Base-by-base conservation (phyloP, 2,797 vertebrate genomes). In the Urosaurus nigricauda region DNA sequence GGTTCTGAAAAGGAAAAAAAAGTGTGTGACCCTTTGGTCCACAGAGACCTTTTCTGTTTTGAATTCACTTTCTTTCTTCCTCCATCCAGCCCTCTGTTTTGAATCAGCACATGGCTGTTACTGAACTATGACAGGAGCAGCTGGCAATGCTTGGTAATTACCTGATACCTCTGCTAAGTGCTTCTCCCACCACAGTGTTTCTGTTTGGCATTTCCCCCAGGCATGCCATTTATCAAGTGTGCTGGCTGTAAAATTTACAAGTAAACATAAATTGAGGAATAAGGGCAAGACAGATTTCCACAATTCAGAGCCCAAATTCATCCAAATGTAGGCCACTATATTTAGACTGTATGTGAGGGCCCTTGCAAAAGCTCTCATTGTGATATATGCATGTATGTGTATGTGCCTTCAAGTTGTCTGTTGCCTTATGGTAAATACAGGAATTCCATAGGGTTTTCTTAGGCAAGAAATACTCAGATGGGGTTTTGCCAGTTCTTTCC, bases 31-130 rank as follows among this genome's bases (percentile, higher is more conserved):
- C 53, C 16, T 37, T 51, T 85, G 2, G 56, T 16, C 40, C 13
- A 79, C 86, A 21, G 32, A 51, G n/a, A 1, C 4, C 74, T 65
- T 79, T 78, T 68, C 83, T 4, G 56, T 35, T 93, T 91, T 86
- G 35, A 13, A 5, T 6, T 77, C 14, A 19, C 9, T 14, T 84
- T 71, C 43, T 77, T 91, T 90, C 74, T 13, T 8, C 58, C 24
- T 82, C 43, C 0, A 77, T 88, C 81, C 78, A 26, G 1, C 74
- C 16, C 1, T 89, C 89, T 93, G 40, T 29, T 90, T 93, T 58
- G 16, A 79, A 85, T 83, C 77, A 87, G 29, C 12, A 35, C 73
- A 75, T 91, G 74, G 37, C 24, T 87, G 58, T 40, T 9, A 21
- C 63, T 82, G 24, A 89, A 83, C 26, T 19, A 65, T 79, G 58